phyloP scores from a whole-genome alignment of 1,140 invertebrate species.

The Drosophila trapezifrons region DNA sequence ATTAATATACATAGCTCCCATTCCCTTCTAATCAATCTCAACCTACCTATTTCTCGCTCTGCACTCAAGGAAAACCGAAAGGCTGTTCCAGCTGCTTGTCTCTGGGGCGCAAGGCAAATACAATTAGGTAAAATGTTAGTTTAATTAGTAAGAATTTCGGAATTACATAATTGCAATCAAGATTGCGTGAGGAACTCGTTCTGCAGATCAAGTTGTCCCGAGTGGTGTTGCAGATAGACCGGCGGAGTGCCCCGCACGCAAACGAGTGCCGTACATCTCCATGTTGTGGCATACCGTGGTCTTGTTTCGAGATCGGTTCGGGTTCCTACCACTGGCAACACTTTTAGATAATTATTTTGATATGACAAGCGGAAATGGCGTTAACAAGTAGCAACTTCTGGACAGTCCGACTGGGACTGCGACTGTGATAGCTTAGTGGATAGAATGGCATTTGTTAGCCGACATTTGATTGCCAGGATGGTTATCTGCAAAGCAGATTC shows the following conservation, averaged over 20 bases:
- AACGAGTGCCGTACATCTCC: constrained; percentile 31
- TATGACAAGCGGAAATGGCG: constrained; percentile 80
- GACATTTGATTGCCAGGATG: constrained; percentile 67
- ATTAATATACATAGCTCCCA: neutral
- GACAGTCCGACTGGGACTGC: constrained; percentile 17
- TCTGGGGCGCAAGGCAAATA: constrained; percentile 51
- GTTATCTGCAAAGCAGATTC: constrained; percentile 35
- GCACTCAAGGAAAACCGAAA: neutral
- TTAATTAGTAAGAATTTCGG: constrained; percentile 77
- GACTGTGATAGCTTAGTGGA: constrained; percentile 17
- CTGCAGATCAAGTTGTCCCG: constrained; percentile 63
- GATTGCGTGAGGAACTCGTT: constrained; percentile 77
- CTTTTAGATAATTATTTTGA: constrained; percentile 81
- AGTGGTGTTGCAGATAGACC: constrained; percentile 26
- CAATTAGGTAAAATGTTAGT: constrained; percentile 76
- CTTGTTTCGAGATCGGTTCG: constrained; percentile 29
- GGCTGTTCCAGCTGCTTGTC: neutral
- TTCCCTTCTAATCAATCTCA: neutral
- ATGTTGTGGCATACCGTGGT: constrained; percentile 37
- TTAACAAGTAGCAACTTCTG: constrained; percentile 72
- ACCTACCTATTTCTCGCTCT: neutral
- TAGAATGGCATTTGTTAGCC: constrained; percentile 55
- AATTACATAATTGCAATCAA: constrained; percentile 81
- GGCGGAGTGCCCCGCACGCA: constrained; percentile 44
- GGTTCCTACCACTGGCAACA: constrained; percentile 55